Base-by-base conservation (phyloP, 1,140 invertebrate genomes). In the Charaxes varanes region DNA sequence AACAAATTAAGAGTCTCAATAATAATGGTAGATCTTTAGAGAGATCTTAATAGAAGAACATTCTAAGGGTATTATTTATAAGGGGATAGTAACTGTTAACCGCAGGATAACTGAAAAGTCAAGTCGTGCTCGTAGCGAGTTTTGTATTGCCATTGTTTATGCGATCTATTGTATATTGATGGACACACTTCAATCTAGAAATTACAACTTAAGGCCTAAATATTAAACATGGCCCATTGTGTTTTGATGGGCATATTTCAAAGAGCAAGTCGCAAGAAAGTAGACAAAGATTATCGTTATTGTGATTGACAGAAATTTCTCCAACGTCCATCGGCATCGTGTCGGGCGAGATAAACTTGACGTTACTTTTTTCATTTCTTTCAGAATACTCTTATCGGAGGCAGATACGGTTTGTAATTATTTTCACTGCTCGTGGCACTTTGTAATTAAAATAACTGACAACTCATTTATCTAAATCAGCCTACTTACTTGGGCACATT, bases 381-480 rank as follows among this genome's bases (percentile, higher is more conserved):
- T 31, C 27, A 23, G 17, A 44, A 3, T 19, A 22, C 11, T 36
- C 6, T 44, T 44, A 36, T 30, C 23, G 12, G 11, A 31, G 6
- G 24, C 6, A 36, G 41, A 30, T 36, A 30, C 19, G 23, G 33
- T 43, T 36, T 30, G 26, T 34, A 43, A 43, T 43, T 36, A 41
- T 41, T 33, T 41, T 41, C 18, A 41, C 38, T 41, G 38, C 38
- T 41, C 30, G 33, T 41, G 30, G 30, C 38, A 33, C 30, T 31
- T 41, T 41, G 21, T 32, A 21, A 26, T 33, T 33, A 26, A 32
- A 30, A 17, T 18, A 22, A 41, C 38, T 41, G 38, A 41, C 38
- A 41, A 41, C 15, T 32, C 21, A 41, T 41, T 41, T 32, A 41
- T 41, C 38, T 33, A 33, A 41, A 41, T 41, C 38, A 41, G 22